phyloP scores from a whole-genome alignment of 2,113 vertebrate genomes.

The Lampris incognitus region DNA sequence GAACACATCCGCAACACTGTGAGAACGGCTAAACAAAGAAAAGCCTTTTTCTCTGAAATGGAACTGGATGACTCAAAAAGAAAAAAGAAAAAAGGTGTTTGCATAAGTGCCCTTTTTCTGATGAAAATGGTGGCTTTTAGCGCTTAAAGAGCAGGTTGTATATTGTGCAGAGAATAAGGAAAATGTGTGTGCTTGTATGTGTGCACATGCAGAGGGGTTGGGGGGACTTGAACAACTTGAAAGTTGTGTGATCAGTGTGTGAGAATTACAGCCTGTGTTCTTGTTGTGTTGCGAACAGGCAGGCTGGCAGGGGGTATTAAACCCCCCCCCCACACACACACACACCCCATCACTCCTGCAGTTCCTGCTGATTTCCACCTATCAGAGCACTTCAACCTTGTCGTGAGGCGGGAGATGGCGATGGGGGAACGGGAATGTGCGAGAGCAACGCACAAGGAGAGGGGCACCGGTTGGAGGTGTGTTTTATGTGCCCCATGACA shows the following conservation, averaged over 20 bases:
- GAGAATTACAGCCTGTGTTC: constrained; percentile 44
- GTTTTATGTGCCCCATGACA: not conserved
- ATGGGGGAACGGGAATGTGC: not conserved
- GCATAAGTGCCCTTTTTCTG: constrained; percentile 57
- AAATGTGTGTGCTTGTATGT: too few species aligned
- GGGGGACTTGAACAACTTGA: constrained; percentile 65
- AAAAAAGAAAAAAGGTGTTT: constrained; percentile 42
- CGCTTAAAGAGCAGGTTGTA: constrained; percentile 62
- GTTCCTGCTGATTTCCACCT: constrained; percentile 55
- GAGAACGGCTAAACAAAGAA: too few species aligned
- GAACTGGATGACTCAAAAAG: too few species aligned
- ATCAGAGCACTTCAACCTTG: constrained; percentile 40
- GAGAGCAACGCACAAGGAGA: not conserved
- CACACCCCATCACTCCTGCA: constrained; percentile 21
- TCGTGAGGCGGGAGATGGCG: not conserved
- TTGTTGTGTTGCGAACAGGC: constrained; percentile 27
- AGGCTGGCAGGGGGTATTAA: constrained; percentile 39
- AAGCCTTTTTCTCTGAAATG: too few species aligned
- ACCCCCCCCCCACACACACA: constrained; percentile 1
- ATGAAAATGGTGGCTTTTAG: constrained; percentile 38
- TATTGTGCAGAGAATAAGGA: constrained; percentile 32
- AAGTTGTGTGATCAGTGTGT: constrained; percentile 71
- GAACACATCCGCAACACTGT: too few species aligned
- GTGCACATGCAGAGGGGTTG: constrained; percentile 28
- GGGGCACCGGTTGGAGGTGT: not conserved